Base-by-base conservation (phyloP, 1,140 invertebrate genomes). In the Samia ricini region DNA sequence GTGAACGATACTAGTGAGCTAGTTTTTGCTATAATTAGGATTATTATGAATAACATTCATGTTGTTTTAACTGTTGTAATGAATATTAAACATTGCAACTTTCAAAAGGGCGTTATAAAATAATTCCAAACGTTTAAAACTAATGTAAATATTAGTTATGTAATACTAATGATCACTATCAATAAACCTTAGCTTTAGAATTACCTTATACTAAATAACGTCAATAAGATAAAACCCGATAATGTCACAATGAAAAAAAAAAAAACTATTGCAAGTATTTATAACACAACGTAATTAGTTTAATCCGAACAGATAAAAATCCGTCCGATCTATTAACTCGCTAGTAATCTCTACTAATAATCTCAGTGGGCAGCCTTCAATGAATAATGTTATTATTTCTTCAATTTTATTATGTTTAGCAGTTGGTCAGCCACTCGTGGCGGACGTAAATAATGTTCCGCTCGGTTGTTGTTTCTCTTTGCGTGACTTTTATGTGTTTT, bases 271-370 rank as follows among this genome's bases (percentile, higher is more conserved):
- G 33, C 10, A 15, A 15, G n/a, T n/a, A n/a, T n/a, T n/a, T 73
- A 65, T 72, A 77, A 79, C 77, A 77, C 77, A 79, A 74, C 64
- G 76, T 75, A 79, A 81, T 81, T 79, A 81, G 71, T 81, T 71
- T 74, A 77, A 76, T 74, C 71, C 66, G 61, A 63, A 49, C 36
- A 69, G 72, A 79, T 79, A 77, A 75, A 42, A 64, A 77, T 77
- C 75, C 68, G 71, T 77, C 73, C 68, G 72, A 77, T 75, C 75
- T 79, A 77, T 76, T 76, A 76, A 68, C 67, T 71, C 64, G 60
- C 21, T n/a, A 52, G 65, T 68, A 76, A 81, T 81, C 76, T 66
- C 36, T 15, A 48, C 63, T 55, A 66, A 72, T 68, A 64, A 68
- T 76, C 67, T 72, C 50, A 29, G 51, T 33, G 57, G 64, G 51